Base-by-base conservation (phyloP, 1,140 invertebrate genomes). In the Onthophagus taurus region DNA sequence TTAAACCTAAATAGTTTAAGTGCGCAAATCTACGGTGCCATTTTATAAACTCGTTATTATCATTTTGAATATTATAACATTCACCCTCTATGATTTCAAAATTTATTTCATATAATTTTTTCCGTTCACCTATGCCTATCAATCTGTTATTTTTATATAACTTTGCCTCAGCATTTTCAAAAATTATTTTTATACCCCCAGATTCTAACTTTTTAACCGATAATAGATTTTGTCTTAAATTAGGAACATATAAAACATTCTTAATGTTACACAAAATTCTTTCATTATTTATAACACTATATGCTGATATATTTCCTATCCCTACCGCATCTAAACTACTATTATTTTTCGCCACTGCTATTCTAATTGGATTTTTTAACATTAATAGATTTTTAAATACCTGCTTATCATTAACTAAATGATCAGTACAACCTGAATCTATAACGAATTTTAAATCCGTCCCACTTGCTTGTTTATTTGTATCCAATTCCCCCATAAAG, bases 291-390 rank as follows among this genome's bases (percentile, higher is more conserved):
- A 43, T 20, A 14, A n/a, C 13, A 33, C 16, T 33, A 2, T 13
- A 20, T n/a, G 24, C 42, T 17, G 24, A 13, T 13, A 45, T 37
- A 31, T 24, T 45, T 26, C 43, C 31, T 36, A 24, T 23, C 12
- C 21, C 34, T 29, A 18, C 17, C 17, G 31, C 43, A 12, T 53
- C 42, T 4, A 69, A 37, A 6, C 51, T 66, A 9, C 64, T 34
- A 39, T 68, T 66, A 26, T 34, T 44, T 24, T 44, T 44, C 12
- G 43, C 43, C 21, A 44, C 16, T 20, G 31, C 19, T n/a, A 44
- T 44, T 37, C 36, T 44, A 36, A 44, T 36, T 12, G 43, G 20
- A 17, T 35, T 26, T 18, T 44, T 26, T 34, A 44, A 37, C 33
- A 36, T 21, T n/a, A 44, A 24, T 6, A 36, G 9, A 23, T 24